These are phyloP conservation scores for Mesorhabditis sp. DNA, from an alignment of 2,888 invertebrate genomes.

Conservation along the genomic window DNA sequence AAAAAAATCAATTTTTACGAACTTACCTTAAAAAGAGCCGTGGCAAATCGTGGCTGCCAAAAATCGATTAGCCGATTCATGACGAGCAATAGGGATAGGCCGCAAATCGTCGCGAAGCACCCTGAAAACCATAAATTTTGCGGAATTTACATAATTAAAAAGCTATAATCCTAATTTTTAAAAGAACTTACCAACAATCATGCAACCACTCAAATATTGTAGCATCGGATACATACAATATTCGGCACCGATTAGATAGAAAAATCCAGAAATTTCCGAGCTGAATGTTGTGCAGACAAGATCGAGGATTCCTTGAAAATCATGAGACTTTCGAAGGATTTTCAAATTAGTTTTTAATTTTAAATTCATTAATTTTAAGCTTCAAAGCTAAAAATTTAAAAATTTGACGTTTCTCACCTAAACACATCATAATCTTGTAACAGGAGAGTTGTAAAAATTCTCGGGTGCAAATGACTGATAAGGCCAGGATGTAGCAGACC, in stretches of 20 bases:
- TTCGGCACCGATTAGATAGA: background rate
- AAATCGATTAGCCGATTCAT: constrained; percentile 4
- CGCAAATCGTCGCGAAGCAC: background rate
- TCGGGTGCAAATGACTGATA: background rate
- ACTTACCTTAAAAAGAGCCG: background rate
- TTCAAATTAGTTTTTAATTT: background rate
- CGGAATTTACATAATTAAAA: too few relatives aligned
- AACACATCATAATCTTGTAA: constrained; percentile 1
- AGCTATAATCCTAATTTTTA: too few relatives aligned
- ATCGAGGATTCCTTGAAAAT: background rate
- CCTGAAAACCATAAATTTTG: background rate
- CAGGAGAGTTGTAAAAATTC: background rate
- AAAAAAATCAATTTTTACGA: too few relatives aligned
- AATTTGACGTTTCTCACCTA: background rate
- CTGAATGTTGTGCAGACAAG: constrained; percentile 4
- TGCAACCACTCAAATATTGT: background rate
- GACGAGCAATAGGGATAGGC: background rate
- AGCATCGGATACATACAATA: background rate
- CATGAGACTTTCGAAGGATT: too few relatives aligned
- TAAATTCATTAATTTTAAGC: background rate
- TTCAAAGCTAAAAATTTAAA: too few relatives aligned
- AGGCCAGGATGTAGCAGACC: background rate
- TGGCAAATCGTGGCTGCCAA: background rate
- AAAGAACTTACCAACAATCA: background rate
- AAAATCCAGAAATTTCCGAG: constrained; percentile 4